Conservation (phyloP, 2,113 vertebrate genomes). For the Mobula hypostoma region DNA sequence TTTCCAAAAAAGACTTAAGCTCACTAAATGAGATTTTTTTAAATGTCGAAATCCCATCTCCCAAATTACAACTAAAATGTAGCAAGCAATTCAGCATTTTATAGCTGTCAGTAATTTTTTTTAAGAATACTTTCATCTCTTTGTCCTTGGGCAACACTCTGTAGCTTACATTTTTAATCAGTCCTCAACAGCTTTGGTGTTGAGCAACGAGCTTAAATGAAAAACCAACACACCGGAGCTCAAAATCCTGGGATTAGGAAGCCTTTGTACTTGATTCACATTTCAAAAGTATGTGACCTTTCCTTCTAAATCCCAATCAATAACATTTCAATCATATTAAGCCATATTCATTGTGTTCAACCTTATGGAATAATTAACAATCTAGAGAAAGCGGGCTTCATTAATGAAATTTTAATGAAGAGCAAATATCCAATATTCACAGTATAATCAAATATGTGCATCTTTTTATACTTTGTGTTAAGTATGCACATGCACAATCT, state of each 20-base stretch:
- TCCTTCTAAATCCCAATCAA: slow-evolving; percentile 28
- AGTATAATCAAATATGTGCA: not conserved
- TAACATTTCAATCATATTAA: slow-evolving; percentile 5
- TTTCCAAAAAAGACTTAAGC: not conserved
- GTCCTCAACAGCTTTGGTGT: slow-evolving; percentile 8
- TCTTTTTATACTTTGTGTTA: not conserved
- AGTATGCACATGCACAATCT: too few relatives aligned
- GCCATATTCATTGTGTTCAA: too few relatives aligned
- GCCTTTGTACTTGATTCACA: not conserved
- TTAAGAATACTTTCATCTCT: slow-evolving; percentile 10
- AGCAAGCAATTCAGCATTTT: not conserved
- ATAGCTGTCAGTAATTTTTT: too few relatives aligned
- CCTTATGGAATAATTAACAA: not conserved
- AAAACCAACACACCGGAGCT: not conserved
- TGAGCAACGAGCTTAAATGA: not conserved
- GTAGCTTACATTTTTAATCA: slow-evolving; percentile 11
- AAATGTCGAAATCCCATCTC: not conserved
- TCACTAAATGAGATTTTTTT: not conserved
- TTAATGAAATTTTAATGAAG: slow-evolving; percentile 3
- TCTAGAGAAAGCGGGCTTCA: not conserved
- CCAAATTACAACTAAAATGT: not conserved
- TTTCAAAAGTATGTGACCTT: slow-evolving; percentile 18
- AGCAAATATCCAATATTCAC: not conserved
- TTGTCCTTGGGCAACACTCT: not conserved
- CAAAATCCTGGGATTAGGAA: not conserved